phyloP scores from a whole-genome alignment of 2,113 vertebrate species.

The Muscicapa adusta region DNA sequence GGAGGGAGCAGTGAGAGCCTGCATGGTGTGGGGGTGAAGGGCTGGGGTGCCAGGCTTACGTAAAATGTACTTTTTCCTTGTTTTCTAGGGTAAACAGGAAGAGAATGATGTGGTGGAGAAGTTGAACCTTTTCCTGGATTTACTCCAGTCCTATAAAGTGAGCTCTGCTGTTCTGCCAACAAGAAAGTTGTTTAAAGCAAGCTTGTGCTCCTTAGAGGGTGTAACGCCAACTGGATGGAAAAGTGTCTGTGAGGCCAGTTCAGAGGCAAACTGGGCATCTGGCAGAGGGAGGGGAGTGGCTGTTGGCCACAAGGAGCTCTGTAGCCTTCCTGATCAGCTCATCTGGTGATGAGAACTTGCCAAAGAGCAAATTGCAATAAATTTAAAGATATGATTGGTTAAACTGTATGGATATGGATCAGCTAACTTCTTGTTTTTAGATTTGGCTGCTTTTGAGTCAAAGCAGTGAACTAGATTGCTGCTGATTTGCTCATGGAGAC shows the following conservation, averaged over 20 bases:
- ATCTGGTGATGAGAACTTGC: neutral
- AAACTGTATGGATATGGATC: neutral
- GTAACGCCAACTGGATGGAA: neutral
- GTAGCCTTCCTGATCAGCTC: neutral
- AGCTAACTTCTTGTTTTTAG: neutral
- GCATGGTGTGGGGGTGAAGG: neutral
- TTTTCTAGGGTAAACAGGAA: conserved; percentile 88
- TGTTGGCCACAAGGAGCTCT: neutral
- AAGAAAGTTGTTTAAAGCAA: neutral
- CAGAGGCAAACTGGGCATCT: conserved; percentile 19
- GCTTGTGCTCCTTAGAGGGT: neutral
- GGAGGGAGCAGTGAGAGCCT: neutral
- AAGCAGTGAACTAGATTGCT: neutral
- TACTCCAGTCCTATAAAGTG: conserved; percentile 95
- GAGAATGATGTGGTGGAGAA: conserved; percentile 97
- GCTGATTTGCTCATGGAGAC: neutral
- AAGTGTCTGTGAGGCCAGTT: neutral
- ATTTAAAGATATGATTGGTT: neutral
- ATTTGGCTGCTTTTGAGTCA: neutral
- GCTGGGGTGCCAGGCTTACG: neutral
- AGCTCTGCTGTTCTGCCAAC: conserved; percentile 53
- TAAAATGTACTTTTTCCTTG: conserved; percentile 23
- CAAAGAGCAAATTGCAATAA: neutral
- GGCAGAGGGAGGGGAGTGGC: neutral
- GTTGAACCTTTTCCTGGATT: conserved; percentile 92